These are phyloP conservation scores for Mola mola DNA, from an alignment of 2,113 vertebrate genomes.

Conservation along the genomic window DNA sequence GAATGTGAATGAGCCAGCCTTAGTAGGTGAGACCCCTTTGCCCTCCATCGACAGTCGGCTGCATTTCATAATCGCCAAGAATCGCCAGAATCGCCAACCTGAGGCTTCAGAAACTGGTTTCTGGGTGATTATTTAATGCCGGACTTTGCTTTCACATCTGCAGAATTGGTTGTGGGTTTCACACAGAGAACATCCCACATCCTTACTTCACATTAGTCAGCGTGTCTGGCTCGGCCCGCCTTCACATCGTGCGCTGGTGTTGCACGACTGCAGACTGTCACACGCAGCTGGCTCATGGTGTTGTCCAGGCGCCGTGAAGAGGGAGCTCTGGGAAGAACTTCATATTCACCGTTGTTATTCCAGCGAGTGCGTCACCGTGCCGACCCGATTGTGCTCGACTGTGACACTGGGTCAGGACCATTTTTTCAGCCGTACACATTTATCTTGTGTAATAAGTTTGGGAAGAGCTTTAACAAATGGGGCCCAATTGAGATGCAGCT, in stretches of 20 bases:
- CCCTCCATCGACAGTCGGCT: constrained; percentile 1
- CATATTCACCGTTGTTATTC: constrained; percentile 48
- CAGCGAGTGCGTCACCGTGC: constrained; percentile 31
- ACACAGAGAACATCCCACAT: constrained; percentile 47
- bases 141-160: constrained; percentile 32
- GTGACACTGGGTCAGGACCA: constrained; percentile 39
- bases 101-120: constrained; percentile 20
- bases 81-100: background rate
- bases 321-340: constrained; percentile 37
- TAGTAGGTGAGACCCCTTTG: background rate
- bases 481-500: too few species aligned
- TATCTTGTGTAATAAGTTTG: constrained; percentile 17
- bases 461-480: constrained; percentile 37
- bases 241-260: constrained; percentile 43
- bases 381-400: constrained; percentile 21
- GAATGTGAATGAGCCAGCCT: constrained; percentile 33
- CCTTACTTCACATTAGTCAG: constrained; percentile 57
- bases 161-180: constrained; percentile 33
- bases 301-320: constrained; percentile 26
- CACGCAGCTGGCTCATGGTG: constrained; percentile 23
- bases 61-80: constrained; percentile 23
- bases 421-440: constrained; percentile 22
- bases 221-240: constrained; percentile 17
- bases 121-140: constrained; percentile 1
- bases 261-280: constrained; percentile 47